Base-by-base conservation (phyloP, 2,113 vertebrate species). In the Tychaedon coryphoeus region DNA sequence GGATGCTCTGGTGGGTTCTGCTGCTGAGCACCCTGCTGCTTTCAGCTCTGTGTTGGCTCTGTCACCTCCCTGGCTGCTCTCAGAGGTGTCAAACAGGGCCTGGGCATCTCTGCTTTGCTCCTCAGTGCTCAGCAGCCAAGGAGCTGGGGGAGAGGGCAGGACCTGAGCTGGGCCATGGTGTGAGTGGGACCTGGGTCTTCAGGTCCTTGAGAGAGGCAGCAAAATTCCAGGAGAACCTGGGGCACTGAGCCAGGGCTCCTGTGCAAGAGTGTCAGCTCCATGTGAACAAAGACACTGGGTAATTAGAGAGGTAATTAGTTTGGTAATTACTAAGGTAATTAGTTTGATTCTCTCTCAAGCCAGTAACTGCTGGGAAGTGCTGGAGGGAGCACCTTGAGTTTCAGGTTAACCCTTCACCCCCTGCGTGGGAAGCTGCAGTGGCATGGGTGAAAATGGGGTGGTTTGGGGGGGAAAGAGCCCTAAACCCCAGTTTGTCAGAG, bases 281-380 rank as follows among this genome's bases (percentile, higher is more conserved):
- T 8, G 71, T 73, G 90, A 96, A 90, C 94, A 92, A 92, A 96
- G 95, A 93, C 19, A 54, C 88, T 4, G 4, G 38, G 83, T 95
- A 97, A 97, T 96, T 96, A 96, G 86, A 66, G 89, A 96, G 90
- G 91, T 93, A 97, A 97, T 97, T 96, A 96, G 95, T 95, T 95
- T 80, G 84, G 88, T 96, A 97, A 97, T 97, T 96, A 96, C 92
- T 82, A 34, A 97, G 56, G 92, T 95, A 96, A 97, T 97, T 97
- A 96, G 95, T 93, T 95, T 93, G 86, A 83, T 95, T 97, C 92
- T 93, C 92, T 96, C 82, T 95, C 93, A 77, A 94, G 83, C 93
- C 80, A 93, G 53, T 74, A 90, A 74, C 94, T 92, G 95, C 92
- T 94, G 91, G 48, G 83, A 87, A 67, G 81, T 74, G 79, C 82